Evolutionary conservation across 1,140 invertebrate species (phyloP).

Genomic region (Pogonus chalceus): DNA sequence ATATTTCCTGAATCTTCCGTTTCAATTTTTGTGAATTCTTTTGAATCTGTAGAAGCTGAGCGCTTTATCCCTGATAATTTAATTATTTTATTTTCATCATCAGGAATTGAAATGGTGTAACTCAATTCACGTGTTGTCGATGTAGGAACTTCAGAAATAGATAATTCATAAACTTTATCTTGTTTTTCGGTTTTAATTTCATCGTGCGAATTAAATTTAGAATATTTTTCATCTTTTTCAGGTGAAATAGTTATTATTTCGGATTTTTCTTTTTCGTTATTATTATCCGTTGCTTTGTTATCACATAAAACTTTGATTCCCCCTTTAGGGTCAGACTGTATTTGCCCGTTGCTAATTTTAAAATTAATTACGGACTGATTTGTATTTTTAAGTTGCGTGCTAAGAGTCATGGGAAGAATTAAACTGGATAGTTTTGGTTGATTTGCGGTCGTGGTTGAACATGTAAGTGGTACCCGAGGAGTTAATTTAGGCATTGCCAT

Average conservation of each 20-base stretch:
- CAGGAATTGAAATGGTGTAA: constrained; percentile 11
- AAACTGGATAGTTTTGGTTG: constrained; percentile 39
- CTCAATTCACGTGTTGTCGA: constrained; percentile 24
- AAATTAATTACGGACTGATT: constrained; percentile 44
- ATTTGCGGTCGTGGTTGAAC: constrained; percentile 32
- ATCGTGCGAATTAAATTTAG: neutral
- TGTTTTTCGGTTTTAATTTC: constrained; percentile 15
- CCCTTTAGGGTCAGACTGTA: constrained; percentile 37
- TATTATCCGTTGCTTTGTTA: constrained; percentile 14
- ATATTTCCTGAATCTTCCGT: neutral
- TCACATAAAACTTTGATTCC: constrained; percentile 39
- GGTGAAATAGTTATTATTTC: too few relatives aligned
- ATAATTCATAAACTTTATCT: constrained; percentile 28
- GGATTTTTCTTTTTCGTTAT: constrained; percentile 15
- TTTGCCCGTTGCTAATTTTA: constrained; percentile 44
- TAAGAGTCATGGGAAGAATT: constrained; percentile 38
- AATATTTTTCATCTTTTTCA: constrained; percentile 20
- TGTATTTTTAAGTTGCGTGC: constrained; percentile 24
- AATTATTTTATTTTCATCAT: constrained; percentile 12
- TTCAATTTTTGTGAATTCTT: neutral
- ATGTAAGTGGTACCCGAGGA: constrained; percentile 33
- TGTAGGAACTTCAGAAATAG: constrained; percentile 26
- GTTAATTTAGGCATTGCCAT: constrained; percentile 41
- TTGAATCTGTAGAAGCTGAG: neutral
- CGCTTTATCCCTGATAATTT: neutral